A percentile compares a stretch with the other conserved stretches of the same genome.
Evolutionary conservation across 2,888 invertebrate species (phyloP).

Genomic region (Mechanitis messenoides): DNA sequence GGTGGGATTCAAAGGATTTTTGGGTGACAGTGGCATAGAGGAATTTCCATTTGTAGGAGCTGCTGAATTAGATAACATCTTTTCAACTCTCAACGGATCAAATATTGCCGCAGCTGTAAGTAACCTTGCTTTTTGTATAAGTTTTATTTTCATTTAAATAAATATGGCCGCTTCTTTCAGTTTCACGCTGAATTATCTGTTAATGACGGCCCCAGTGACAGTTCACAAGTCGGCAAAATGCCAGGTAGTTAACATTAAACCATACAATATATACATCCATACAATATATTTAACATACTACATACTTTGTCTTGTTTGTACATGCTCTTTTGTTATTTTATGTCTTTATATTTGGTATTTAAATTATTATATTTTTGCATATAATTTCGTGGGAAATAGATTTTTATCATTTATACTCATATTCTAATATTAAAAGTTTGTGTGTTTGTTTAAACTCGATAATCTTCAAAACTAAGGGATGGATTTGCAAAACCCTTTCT

Average conservation of each 20-base stretch:
- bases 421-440: too few relatives aligned
- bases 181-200: conserved; percentile 80
- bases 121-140: conserved; percentile 34
- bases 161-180: conserved; percentile 53
- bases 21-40: conserved; percentile 79
- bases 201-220: conserved; percentile 18
- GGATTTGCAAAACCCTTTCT: too few relatives aligned
- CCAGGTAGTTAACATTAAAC: conserved; percentile 6
- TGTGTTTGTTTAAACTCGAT: too few relatives aligned
- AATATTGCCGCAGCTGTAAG: conserved; percentile 80
- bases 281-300: too few relatives aligned
- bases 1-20: conserved; percentile 83
- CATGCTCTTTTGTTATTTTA: not conserved
- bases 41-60: conserved; percentile 80
- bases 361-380: not conserved
- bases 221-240: conserved; percentile 17
- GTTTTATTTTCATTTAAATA: conserved; percentile 3
- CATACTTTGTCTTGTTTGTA: too few relatives aligned
- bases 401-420: not conserved
- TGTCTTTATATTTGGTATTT: not conserved
- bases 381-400: not conserved
- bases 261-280: not conserved
- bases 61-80: conserved; percentile 72
- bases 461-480: too few relatives aligned
- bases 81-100: conserved; percentile 74